Evolutionary conservation across 1,140 invertebrate species (phyloP), one percentile per base, ranked within the genome.

Genomic region (Monomorium pharaonis): DNA sequence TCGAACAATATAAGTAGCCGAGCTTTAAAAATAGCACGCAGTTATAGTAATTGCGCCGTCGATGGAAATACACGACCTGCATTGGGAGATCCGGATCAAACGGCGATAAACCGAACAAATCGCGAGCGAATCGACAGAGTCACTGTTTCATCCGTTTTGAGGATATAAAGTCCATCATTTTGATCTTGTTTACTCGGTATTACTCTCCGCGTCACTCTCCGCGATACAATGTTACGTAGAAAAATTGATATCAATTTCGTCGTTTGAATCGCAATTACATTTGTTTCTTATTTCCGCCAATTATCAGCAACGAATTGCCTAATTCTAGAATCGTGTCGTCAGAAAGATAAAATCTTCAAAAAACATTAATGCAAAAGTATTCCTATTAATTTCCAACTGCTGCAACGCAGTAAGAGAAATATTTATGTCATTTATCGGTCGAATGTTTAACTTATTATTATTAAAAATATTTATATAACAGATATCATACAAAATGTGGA

Each of bases 91-190:
- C n/a, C 33, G 30, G 9, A 74, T 62, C 27, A 74, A 58, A 74
- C 30, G 44, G n/a, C 49, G 42, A 80, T 83, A 74, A 86, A n/a
- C 47, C 14, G 14, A 18, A 84, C 33, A 24, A 12, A 47, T 74
- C 56, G 30, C n/a, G 21, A 47, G 14, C 24, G 24, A 83, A 86
- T 72, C 10, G 58, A 5, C 24, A 62, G 10, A 81, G 24, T 86
- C 78, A 65, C 49, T 14, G 30, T 72, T 74, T 86, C 42, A 70
- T 58, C 65, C 65, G 44, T 74, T 83, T 83, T 60, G 42, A 54
- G 24, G 27, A 69, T 65, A 65, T 37, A 49, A 33, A 37, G 33
- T 69, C 16, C 42, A 33, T 51, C 49, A 24, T 44, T 74, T 37
- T 33, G 24, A 74, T 72, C 51, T 54, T 72, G 78, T 74, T 83